Conservation (phyloP, 2,888 invertebrate genomes). For the Augiades crinisus region DNA sequence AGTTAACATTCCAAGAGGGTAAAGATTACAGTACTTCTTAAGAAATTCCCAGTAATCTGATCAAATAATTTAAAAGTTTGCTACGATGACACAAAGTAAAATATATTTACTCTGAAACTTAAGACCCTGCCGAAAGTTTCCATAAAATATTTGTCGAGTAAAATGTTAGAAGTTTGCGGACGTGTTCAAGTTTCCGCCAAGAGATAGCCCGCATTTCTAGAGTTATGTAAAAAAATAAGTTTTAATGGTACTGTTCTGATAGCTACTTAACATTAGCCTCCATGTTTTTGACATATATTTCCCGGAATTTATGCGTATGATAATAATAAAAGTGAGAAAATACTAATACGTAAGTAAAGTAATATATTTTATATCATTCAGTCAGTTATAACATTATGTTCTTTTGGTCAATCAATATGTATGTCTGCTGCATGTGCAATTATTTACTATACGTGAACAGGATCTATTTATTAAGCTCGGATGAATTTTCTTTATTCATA, state of each 20-base stretch:
- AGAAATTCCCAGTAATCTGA: slow-evolving; percentile 7
- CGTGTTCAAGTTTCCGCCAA: slow-evolving; percentile 4
- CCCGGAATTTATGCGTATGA: slow-evolving; percentile 1
- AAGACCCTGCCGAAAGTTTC: slow-evolving; percentile 7
- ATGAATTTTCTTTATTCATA: too few relatives aligned
- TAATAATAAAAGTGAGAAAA: not conserved
- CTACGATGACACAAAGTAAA: slow-evolving; percentile 14
- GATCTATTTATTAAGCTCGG: too few relatives aligned
- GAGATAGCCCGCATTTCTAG: not conserved
- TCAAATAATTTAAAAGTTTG: slow-evolving; percentile 16
- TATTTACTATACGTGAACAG: too few relatives aligned
- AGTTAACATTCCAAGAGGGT: not conserved
- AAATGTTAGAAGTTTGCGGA: slow-evolving; percentile 8
- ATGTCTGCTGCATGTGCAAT: too few relatives aligned
- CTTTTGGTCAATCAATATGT: too few relatives aligned
- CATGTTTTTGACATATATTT: slow-evolving; percentile 1
- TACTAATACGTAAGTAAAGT: not conserved
- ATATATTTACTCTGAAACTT: slow-evolving; percentile 19
- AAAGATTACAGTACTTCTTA: slow-evolving; percentile 6
- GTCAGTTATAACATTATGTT: too few relatives aligned
- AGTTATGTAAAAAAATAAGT: not conserved
- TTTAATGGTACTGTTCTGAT: slow-evolving; percentile 2
- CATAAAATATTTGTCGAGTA: slow-evolving; percentile 10
- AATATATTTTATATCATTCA: too few relatives aligned
- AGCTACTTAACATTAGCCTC: not conserved